Base-by-base conservation (phyloP, 1,140 invertebrate species). In the Aphidius ervi region DNA sequence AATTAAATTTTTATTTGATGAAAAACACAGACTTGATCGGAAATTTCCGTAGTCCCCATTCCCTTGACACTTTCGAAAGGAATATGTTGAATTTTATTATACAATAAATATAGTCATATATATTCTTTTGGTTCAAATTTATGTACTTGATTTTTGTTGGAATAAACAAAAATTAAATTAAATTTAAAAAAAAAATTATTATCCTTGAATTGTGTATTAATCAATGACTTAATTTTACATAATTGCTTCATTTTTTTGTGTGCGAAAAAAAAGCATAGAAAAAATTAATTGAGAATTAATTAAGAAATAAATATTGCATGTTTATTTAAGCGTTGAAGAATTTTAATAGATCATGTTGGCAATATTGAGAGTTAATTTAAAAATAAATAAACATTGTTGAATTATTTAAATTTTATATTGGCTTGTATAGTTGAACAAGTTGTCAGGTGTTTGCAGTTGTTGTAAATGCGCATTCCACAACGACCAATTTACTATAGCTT, bases 401-500 rank as follows among this genome's bases (percentile, higher is more conserved):
- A 49, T 49, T 41, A 37, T 6, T 46, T 46, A n/a, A 46, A 9
- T 9, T 9, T 46, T 2, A 42, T 45, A 46, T 31, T 31, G 4
- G 23, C 4, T 31, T 31, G 23, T 31, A 31, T 31, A 48, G 23
- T 40, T 48, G 56, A 46, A 50, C 41, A 48, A 61, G 53, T 48
- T 66, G 59, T 69, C 69, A 73, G 71, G 70, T 73, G 71, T 68
- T 69, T 58, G 69, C 70, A 71, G 72, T 71, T 69, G 71, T 64
- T 61, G 71, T 64, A 66, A 74, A 74, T 70, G 70, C 66, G 67
- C 72, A 70, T 74, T 74, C 72, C 69, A 58, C 62, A 48, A 43
- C 41, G 63, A 63, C 60, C 70, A 73, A 73, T 74, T 73, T 74
- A 74, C 66, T 31, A 31, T 70, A 73, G 72, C 70, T 74, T 74